These are phyloP conservation scores for Furnarius figulus DNA, from an alignment of 2,113 vertebrate genomes.

Conservation along the genomic window DNA sequence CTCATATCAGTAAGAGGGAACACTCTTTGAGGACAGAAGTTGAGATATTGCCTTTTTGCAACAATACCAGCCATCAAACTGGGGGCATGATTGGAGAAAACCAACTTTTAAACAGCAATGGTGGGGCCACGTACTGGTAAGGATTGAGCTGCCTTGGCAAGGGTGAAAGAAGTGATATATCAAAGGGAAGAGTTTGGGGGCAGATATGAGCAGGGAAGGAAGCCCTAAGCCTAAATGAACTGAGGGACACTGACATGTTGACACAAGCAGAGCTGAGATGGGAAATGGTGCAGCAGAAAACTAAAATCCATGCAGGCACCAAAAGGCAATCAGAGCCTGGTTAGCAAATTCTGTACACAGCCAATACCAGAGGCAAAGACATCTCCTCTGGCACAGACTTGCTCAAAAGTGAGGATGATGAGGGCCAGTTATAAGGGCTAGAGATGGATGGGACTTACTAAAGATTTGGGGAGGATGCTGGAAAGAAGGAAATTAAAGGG, in stretches of 20 bases:
- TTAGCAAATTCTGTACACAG: background rate
- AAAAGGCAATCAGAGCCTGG: background rate
- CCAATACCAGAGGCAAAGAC: background rate
- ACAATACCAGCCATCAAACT: background rate
- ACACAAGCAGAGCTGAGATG: background rate
- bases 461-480: background rate
- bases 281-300: background rate
- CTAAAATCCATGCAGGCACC: background rate
- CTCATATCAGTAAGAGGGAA: background rate
- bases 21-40: background rate
- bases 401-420: background rate
- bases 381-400: background rate
- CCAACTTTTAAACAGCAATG: background rate
- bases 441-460: rapidly evolving
- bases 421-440: background rate
- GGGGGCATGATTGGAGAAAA: background rate
- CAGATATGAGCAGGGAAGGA: rapidly evolving
- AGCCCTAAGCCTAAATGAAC: background rate
- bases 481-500: background rate
- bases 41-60: background rate
- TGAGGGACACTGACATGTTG: rapidly evolving
- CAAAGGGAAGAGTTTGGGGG: background rate
- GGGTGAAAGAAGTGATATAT: background rate
- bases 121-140: rapidly evolving
- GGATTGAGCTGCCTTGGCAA: background rate